phyloP scores from a whole-genome alignment of 2,113 vertebrate genomes.

The Ardeotis arabs region DNA sequence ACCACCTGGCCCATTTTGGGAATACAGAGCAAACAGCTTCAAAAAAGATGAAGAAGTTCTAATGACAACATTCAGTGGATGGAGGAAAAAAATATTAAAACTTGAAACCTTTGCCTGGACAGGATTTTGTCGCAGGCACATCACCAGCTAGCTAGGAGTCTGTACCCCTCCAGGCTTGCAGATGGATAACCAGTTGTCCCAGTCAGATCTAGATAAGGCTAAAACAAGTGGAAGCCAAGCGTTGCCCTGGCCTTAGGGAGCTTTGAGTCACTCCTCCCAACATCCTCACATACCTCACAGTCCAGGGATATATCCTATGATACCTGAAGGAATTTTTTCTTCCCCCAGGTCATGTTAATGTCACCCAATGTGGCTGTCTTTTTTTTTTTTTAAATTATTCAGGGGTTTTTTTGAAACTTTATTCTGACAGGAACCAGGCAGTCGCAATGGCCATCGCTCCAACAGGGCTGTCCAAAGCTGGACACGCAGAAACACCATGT shows the following conservation, averaged over 20 bases:
- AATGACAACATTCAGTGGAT: not conserved
- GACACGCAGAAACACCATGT: not conserved
- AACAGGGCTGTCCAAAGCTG: not conserved
- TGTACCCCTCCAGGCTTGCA: not conserved
- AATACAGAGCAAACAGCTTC: not conserved
- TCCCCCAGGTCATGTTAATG: not conserved
- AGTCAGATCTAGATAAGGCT: not conserved
- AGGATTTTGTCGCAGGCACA: not conserved
- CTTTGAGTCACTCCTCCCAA: not conserved
- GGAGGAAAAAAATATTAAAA: not conserved
- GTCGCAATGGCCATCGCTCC: not conserved
- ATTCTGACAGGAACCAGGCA: not conserved
- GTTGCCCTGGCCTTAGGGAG: not conserved
- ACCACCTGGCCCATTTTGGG: not conserved
- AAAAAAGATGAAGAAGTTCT: not conserved
- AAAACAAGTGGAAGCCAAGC: not conserved
- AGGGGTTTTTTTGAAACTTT: not conserved
- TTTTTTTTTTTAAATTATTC: not conserved
- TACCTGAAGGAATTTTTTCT: not conserved
- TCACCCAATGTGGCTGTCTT: not conserved
- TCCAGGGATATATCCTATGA: not conserved
- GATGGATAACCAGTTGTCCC: not conserved
- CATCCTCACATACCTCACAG: not conserved
- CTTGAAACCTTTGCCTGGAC: not conserved
- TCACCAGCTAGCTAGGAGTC: not conserved